Evolutionary conservation across 1,140 invertebrate species (phyloP), one percentile per base, ranked within the genome.

Genomic region (Listronotus oregonensis): DNA sequence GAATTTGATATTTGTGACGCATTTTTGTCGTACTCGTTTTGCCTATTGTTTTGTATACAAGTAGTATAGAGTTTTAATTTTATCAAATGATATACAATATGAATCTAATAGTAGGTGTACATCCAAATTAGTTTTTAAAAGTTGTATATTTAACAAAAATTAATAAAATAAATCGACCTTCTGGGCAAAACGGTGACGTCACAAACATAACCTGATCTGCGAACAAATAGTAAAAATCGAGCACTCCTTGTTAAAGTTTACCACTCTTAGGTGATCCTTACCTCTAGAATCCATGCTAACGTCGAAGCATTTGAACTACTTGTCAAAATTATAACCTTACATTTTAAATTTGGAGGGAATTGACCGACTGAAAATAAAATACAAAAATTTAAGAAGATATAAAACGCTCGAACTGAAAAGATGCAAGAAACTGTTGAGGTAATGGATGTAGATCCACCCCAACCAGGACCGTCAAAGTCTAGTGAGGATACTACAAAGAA

Each of bases 391-490:
- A 55, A 57, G 14, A 18, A 31, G 11, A n/a, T 7, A 17, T 14
- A 43, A 37, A 27, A 44, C 7, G 7, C 42, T 27, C 7, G 27
- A 34, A n/a, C 51, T 11, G 12, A 34, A 14, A 58, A 58, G 39
- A 56, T 64, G 51, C 14, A 27, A 14, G 40, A 47, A 9, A 15
- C 8, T 50, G 66, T 71, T 50, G 71, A 73, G 67, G 40, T 74
- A 9, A 60, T 59, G 43, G 68, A 70, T 50, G 64, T 68, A 27
- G 62, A 69, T 27, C 44, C 55, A 7, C 52, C 54, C 18, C 50
- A 65, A 54, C 61, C 70, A 37, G 55, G 63, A 11, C 47, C 69
- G 14, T 70, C 73, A 17, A 70, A 61, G 51, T 31, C 58, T 46
- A 32, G 17, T 21, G 64, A 56, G 31, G 46, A 52, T 34, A 11